phyloP scores from a whole-genome alignment of 92 coral and sea anemone genomes.

The Heteractis magnifica region DNA sequence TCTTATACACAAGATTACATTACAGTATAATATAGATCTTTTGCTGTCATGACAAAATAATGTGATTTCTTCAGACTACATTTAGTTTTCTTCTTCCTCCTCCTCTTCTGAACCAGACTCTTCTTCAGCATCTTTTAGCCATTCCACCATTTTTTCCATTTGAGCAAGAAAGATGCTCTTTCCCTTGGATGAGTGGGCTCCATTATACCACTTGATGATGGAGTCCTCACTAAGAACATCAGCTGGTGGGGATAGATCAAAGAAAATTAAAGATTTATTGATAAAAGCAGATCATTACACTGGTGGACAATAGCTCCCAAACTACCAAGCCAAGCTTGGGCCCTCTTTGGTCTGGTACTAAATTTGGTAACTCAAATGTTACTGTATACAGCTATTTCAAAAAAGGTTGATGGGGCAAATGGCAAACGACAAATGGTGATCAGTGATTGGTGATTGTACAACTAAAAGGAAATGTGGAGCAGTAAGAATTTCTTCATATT shows the following conservation, averaged over 20 bases:
- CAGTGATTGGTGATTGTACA: no score
- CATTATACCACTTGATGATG: conserved; percentile 92
- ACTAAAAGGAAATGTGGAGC: no score
- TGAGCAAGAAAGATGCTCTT: conserved; percentile 94
- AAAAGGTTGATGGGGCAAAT: no score
- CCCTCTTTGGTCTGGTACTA: no score
- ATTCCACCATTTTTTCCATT: conserved; percentile 97
- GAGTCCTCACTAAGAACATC: conserved; percentile 96
- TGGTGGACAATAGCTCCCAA: no score
- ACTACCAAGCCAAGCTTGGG: no score
- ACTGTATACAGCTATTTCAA: no score
- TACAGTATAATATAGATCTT: conserved; percentile 14
- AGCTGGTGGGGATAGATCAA: conserved; percentile 42
- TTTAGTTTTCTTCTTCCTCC: conserved; percentile 61
- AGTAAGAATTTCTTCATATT: no score
- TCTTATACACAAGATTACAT: background rate
- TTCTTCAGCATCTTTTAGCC: conserved; percentile 97
- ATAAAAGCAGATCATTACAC: background rate
- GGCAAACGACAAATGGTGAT: no score
- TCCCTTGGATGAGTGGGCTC: conserved; percentile 85
- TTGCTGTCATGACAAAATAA: conserved; percentile 23
- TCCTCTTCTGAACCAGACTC: conserved; percentile 85
- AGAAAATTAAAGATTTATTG: background rate
- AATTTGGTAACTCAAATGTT: no score
- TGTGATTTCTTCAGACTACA: background rate